Conservation (phyloP, 2,888 invertebrate genomes). For the Xanthorhoe spadicearia region DNA sequence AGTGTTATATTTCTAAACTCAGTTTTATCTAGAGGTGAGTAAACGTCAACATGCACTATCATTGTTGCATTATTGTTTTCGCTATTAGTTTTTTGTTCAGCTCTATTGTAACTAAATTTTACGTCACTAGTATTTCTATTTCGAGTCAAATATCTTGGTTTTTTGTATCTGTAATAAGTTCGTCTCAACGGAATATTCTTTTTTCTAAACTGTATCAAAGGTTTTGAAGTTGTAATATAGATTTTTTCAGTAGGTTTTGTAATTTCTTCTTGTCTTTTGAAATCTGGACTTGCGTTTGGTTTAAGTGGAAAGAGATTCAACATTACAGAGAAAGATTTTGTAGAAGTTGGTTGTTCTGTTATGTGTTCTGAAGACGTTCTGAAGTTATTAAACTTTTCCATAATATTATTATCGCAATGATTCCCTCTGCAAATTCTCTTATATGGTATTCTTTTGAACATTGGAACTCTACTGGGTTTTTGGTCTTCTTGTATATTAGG, state of each 20-base stretch:
- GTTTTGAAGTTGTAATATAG: slow-evolving; percentile 70
- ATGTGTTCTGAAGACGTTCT: slow-evolving; percentile 43
- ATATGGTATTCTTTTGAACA: slow-evolving; percentile 61
- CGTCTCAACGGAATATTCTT: slow-evolving; percentile 60
- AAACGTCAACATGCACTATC: slow-evolving; percentile 87
- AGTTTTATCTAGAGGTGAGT: slow-evolving; percentile 64
- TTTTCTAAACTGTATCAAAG: slow-evolving; percentile 69
- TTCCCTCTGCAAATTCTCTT: slow-evolving; percentile 55
- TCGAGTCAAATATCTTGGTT: slow-evolving; percentile 34
- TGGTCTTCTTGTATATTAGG: slow-evolving; percentile 47
- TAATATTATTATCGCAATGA: slow-evolving; percentile 50
- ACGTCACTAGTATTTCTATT: slow-evolving; percentile 35
- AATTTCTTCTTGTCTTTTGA: slow-evolving; percentile 56
- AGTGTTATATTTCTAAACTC: slow-evolving; percentile 28
- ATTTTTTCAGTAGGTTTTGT: slow-evolving; percentile 57
- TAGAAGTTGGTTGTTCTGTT: slow-evolving; percentile 48
- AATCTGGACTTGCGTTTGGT: slow-evolving; percentile 44
- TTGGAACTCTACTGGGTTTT: slow-evolving; percentile 52
- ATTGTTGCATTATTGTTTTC: slow-evolving; percentile 77
- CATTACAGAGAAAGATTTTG: slow-evolving; percentile 87
- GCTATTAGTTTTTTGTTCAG: slow-evolving; percentile 33
- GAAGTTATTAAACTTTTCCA: slow-evolving; percentile 33
- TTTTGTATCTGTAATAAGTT: slow-evolving; percentile 55
- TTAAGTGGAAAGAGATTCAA: slow-evolving; percentile 86
- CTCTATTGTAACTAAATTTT: slow-evolving; percentile 28